These are phyloP conservation scores for Hozukius guyotensis DNA, from an alignment of 2,797 vertebrate species.

Conservation along the genomic window DNA sequence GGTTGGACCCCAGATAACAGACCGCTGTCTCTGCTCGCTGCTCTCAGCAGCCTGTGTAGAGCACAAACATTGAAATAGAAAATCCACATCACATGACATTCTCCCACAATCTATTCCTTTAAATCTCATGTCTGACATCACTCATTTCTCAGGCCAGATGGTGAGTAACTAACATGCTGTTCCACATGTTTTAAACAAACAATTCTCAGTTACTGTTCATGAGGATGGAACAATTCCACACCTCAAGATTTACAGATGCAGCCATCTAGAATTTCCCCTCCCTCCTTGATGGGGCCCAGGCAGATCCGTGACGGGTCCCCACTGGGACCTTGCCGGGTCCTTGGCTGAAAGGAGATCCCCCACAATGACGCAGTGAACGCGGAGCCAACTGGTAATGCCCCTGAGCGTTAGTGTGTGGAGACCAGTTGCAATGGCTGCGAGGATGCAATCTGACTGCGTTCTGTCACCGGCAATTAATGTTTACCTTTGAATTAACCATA, in stretches of 20 bases:
- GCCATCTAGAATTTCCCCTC: too few species aligned
- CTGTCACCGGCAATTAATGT: not conserved
- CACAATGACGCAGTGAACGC: not conserved
- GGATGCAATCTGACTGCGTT: not conserved
- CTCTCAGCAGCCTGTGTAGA: slow-evolving; percentile 13
- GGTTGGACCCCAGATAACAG: slow-evolving; percentile 79
- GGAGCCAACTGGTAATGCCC: not conserved
- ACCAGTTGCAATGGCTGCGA: too few species aligned
- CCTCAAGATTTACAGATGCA: not conserved
- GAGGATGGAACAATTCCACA: not conserved
- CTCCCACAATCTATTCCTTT: not conserved
- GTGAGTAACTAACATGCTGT: not conserved
- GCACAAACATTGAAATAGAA: not conserved
- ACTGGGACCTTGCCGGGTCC: too few species aligned
- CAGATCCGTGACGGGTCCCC: too few species aligned
- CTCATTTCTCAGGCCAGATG: not conserved
- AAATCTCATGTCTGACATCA: not conserved
- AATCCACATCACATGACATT: not conserved
- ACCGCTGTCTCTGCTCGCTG: slow-evolving; percentile 18
- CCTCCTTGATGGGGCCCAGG: too few species aligned
- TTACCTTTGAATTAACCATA: not conserved
- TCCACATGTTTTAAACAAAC: not conserved
- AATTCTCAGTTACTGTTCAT: not conserved
- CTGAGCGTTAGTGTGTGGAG: not conserved
- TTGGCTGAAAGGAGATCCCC: too few species aligned